These are phyloP conservation scores for Momotus momota DNA, from an alignment of 2,797 vertebrate genomes.

Conservation along the genomic window DNA sequence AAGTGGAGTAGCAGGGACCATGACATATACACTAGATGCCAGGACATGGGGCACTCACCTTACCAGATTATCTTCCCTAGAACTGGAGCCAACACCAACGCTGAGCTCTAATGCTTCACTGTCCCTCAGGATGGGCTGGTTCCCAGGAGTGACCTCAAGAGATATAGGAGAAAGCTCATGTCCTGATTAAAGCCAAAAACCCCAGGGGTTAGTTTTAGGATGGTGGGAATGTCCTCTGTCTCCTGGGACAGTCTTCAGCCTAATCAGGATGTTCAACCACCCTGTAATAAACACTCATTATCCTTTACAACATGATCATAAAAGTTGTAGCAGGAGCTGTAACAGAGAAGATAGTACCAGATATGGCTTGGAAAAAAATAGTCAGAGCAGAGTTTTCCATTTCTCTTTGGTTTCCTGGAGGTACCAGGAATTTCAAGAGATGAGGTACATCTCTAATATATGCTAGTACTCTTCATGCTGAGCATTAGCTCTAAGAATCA, in stretches of 20 bases:
- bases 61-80: neutral
- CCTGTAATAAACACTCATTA: neutral
- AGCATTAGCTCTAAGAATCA: neutral
- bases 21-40: neutral
- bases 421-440: neutral
- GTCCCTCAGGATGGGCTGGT: neutral
- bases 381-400: neutral
- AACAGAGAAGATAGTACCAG: neutral
- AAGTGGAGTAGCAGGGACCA: neutral
- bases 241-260: neutral
- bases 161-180: neutral
- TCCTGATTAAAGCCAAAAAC: neutral
- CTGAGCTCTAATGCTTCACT: neutral
- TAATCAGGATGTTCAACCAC: neutral
- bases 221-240: neutral
- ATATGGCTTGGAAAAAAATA: neutral
- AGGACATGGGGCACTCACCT: neutral
- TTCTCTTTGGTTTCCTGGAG: neutral
- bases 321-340: neutral
- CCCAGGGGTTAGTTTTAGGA: neutral
- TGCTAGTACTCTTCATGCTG: neutral
- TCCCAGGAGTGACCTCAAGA: neutral
- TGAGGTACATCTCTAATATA: neutral
- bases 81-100: neutral
- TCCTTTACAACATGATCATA: neutral